These are phyloP conservation scores for Drosophila chauvacae DNA, from an alignment of 1,140 invertebrate genomes.

Conservation along the genomic window DNA sequence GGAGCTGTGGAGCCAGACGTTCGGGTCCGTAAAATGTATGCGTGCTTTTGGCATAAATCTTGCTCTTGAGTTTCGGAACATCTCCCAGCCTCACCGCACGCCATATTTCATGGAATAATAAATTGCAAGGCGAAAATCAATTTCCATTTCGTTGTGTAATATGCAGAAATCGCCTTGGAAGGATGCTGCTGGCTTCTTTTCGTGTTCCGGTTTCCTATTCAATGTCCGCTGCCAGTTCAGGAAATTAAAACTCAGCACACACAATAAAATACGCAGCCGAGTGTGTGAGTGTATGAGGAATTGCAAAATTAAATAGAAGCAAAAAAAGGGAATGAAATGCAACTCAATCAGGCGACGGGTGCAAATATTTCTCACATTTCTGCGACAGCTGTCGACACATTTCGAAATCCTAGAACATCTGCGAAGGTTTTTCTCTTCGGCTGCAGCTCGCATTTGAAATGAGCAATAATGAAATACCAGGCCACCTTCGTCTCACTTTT, in stretches of 20 bases:
- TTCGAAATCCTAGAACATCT: slow-evolving; percentile 49
- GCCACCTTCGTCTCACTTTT: slow-evolving; percentile 14
- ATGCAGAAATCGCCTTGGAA: slow-evolving; percentile 36
- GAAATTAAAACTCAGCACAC: slow-evolving; percentile 69
- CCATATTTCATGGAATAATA: slow-evolving; percentile 62
- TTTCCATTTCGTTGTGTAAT: slow-evolving; percentile 56
- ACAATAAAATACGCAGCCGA: slow-evolving; percentile 29
- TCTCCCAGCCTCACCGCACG: slow-evolving; percentile 23
- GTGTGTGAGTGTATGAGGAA: slow-evolving; percentile 1
- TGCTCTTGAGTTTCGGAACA: slow-evolving; percentile 51
- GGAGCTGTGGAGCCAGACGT: not conserved
- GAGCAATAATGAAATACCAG: slow-evolving; percentile 64
- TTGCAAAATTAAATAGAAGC: slow-evolving; percentile 36
- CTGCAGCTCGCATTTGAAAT: slow-evolving; percentile 58
- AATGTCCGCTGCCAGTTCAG: slow-evolving; percentile 41
- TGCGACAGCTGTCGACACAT: slow-evolving; percentile 60
- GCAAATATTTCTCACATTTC: slow-evolving; percentile 54
- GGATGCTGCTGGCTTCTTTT: slow-evolving; percentile 5
- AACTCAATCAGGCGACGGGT: slow-evolving; percentile 35
- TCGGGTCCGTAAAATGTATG: slow-evolving; percentile 15
- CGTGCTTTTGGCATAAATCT: slow-evolving; percentile 54
- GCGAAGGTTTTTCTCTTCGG: slow-evolving; percentile 12
- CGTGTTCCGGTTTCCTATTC: slow-evolving; percentile 25
- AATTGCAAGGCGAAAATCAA: slow-evolving; percentile 67
- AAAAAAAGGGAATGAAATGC: slow-evolving; percentile 4